Evolutionary conservation across 2,797 vertebrate species (phyloP).

Genomic region (Pagetopsis macropterus): DNA sequence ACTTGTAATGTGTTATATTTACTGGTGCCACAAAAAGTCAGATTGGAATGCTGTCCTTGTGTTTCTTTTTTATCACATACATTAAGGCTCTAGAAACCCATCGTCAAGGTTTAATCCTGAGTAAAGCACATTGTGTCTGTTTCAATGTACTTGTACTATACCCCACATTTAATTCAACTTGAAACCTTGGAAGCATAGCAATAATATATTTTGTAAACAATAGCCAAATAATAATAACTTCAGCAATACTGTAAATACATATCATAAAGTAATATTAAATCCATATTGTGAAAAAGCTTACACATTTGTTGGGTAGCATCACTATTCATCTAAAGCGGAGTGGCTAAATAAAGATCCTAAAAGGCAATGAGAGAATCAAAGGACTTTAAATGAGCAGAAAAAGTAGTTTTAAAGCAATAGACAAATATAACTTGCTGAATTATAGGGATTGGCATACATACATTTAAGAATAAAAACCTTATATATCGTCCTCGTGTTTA

Average conservation of each 20-base stretch:
- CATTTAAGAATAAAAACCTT: background rate
- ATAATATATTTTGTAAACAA: background rate
- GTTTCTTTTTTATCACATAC: too few species aligned
- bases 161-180: background rate
- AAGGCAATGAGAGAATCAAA: background rate
- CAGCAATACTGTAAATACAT: background rate
- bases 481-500: too few species aligned
- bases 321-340: background rate
- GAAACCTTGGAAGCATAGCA: background rate
- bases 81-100: too few species aligned
- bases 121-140: too few species aligned
- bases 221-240: background rate
- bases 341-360: background rate
- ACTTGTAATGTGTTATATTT: constrained; percentile 3
- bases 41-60: too few species aligned
- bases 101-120: too few species aligned
- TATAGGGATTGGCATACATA: background rate
- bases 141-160: too few species aligned
- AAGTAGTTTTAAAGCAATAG: background rate
- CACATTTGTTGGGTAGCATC: background rate
- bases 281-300: background rate
- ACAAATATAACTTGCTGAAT: background rate
- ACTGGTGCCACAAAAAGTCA: background rate
- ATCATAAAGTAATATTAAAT: background rate
- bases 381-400: background rate